These are phyloP conservation scores for Onychomys arenicola DNA, from an alignment of 2,797 vertebrate species.

Conservation along the genomic window DNA sequence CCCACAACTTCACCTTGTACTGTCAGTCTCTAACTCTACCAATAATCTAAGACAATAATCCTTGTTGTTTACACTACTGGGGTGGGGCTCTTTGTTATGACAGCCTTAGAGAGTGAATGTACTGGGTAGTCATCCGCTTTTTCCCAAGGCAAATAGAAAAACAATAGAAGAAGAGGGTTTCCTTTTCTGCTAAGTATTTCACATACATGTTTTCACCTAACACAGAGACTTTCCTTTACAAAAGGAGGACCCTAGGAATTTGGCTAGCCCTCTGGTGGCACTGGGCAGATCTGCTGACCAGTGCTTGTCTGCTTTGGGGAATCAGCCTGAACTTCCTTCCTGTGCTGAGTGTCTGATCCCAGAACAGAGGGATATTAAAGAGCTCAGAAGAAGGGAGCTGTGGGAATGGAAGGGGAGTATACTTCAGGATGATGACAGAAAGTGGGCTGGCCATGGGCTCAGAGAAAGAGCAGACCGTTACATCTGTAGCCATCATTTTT, in stretches of 20 bases:
- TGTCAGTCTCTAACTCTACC: not conserved
- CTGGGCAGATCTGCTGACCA: no score
- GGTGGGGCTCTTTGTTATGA: not conserved
- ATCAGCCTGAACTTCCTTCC: not conserved
- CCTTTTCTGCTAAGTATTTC: not conserved
- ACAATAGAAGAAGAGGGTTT: not conserved
- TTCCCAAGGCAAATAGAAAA: not conserved
- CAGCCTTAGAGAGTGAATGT: fast-evolving
- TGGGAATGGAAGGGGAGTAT: not conserved
- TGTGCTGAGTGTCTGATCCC: not conserved
- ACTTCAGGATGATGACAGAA: not conserved
- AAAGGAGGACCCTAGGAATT: not conserved
- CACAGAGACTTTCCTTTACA: not conserved
- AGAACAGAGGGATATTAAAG: no score
- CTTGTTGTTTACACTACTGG: not conserved
- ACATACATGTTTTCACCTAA: not conserved
- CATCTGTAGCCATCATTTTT: not conserved
- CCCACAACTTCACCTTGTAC: not conserved
- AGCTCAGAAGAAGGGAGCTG: not conserved
- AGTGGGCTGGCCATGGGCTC: not conserved
- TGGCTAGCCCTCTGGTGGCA: not conserved
- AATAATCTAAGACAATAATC: not conserved
- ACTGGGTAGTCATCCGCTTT: not conserved
- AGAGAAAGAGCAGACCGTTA: not conserved
- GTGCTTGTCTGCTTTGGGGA: not conserved